Conservation (phyloP, 2,797 vertebrate genomes). For the Rhabdomys pumilio region DNA sequence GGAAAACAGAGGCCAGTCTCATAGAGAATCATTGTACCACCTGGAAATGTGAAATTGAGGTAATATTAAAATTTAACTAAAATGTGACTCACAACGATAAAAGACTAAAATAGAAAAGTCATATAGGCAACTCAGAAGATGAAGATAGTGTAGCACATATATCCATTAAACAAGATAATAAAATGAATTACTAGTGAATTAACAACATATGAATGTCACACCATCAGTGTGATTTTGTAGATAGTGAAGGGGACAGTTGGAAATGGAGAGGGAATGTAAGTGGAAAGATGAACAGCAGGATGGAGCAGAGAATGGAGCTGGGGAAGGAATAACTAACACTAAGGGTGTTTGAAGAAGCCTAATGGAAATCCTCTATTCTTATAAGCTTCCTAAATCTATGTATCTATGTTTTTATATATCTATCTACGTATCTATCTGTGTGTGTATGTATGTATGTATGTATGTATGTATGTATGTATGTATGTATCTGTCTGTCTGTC, state of each 20-base stretch:
- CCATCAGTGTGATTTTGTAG: background rate
- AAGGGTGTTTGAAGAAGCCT: background rate
- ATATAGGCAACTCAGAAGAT: slow-evolving; percentile 51
- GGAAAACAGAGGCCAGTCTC: slow-evolving; percentile 44
- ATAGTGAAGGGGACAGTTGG: background rate
- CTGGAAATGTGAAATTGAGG: slow-evolving; percentile 2
- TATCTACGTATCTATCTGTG: background rate
- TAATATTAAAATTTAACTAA: slow-evolving; percentile 50
- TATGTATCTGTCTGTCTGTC: background rate
- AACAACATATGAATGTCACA: background rate
- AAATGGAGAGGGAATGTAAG: background rate
- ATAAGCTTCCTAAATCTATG: background rate
- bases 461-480: background rate
- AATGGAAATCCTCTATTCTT: background rate
- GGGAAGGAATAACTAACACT: background rate
- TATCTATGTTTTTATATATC: background rate
- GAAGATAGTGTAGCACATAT: slow-evolving; percentile 50
- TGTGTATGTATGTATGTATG: background rate
- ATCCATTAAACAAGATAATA: background rate
- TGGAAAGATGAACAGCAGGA: too few species aligned
- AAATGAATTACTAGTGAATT: background rate
- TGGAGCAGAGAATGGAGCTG: background rate
- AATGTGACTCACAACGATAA: slow-evolving; percentile 20
- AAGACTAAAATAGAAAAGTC: slow-evolving; percentile 42
- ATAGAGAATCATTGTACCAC: slow-evolving; percentile 18